These are phyloP conservation scores for Dryocosmus kuriphilus DNA, from an alignment of 2,888 invertebrate genomes.

Conservation along the genomic window DNA sequence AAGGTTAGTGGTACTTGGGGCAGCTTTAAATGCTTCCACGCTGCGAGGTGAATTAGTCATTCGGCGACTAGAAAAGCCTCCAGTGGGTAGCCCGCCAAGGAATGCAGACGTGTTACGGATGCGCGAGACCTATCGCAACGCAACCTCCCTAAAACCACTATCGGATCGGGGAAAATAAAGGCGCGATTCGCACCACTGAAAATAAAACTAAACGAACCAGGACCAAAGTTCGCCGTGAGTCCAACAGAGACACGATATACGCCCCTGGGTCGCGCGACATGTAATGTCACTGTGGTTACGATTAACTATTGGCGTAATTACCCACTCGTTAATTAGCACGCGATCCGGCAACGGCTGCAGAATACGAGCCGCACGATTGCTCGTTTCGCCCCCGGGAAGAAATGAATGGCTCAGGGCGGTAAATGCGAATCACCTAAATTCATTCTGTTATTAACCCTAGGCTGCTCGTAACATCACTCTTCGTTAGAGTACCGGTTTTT, in stretches of 20 bases:
- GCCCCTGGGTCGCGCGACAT: slow-evolving; percentile 25
- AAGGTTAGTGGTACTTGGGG: slow-evolving; percentile 57
- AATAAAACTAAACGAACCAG: slow-evolving; percentile 52
- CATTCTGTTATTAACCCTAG: slow-evolving; percentile 27
- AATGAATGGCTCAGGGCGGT: slow-evolving; percentile 29
- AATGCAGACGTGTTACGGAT: slow-evolving; percentile 70
- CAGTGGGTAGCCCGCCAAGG: slow-evolving; percentile 70
- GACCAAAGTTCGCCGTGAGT: slow-evolving; percentile 10
- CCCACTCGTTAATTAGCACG: slow-evolving; percentile 58
- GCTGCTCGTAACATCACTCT: slow-evolving; percentile 4
- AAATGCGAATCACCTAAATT: slow-evolving; percentile 19
- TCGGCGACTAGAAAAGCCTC: slow-evolving; percentile 66
- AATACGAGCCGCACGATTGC: slow-evolving; percentile 42
- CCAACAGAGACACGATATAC: slow-evolving; percentile 1
- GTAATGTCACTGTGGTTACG: slow-evolving; percentile 54
- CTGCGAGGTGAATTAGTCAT: slow-evolving; percentile 66
- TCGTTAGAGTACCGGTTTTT: not conserved
- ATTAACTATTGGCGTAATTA: slow-evolving; percentile 57
- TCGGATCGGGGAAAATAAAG: slow-evolving; percentile 56
- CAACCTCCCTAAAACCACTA: slow-evolving; percentile 63
- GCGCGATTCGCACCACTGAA: slow-evolving; percentile 53
- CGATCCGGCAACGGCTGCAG: slow-evolving; percentile 18
- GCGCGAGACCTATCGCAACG: slow-evolving; percentile 71
- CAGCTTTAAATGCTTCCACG: slow-evolving; percentile 54
- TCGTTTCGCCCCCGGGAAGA: slow-evolving; percentile 44